Percentiles rank a stretch among this genome's conserved stretches.
phyloP scores from a whole-genome alignment of 2,888 invertebrate genomes.

The Therioaphis trifolii region DNA sequence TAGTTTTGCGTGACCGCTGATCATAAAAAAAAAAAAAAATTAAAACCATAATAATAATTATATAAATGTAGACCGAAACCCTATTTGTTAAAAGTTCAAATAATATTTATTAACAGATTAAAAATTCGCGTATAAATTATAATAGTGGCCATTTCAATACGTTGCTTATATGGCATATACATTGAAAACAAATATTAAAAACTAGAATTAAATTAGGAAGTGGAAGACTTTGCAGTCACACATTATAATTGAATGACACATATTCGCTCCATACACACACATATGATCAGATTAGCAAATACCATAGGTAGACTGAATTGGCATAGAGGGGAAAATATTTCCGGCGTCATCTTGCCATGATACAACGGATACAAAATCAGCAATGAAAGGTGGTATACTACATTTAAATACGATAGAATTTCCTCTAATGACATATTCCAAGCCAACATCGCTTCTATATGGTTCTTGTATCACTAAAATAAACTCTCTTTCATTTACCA shows the following conservation, averaged over 20 bases:
- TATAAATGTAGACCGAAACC: not conserved
- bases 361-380: conserved; percentile 89
- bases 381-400: conserved; percentile 88
- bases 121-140: conserved; percentile 17
- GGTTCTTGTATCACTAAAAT: conserved; percentile 51
- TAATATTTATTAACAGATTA: conserved; percentile 38
- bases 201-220: conserved; percentile 28
- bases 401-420: conserved; percentile 88
- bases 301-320: conserved; percentile 36
- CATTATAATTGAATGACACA: conserved; percentile 39
- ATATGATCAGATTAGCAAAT: conserved; percentile 55
- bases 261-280: conserved; percentile 5
- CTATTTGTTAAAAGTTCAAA: not conserved
- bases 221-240: conserved; percentile 7
- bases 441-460: conserved; percentile 56
- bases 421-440: conserved; percentile 86
- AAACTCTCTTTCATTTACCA: not conserved
- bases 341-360: conserved; percentile 77
- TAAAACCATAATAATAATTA: conserved; percentile 60
- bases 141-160: not conserved
- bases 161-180: not conserved
- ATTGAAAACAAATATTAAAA: conserved; percentile 1
- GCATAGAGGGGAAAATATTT: conserved; percentile 68
- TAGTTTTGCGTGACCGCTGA: conserved; percentile 89
- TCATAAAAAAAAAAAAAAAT: conserved; percentile 65